Conservation (phyloP, 2,888 invertebrate species). For the Isoperla grammatica region DNA sequence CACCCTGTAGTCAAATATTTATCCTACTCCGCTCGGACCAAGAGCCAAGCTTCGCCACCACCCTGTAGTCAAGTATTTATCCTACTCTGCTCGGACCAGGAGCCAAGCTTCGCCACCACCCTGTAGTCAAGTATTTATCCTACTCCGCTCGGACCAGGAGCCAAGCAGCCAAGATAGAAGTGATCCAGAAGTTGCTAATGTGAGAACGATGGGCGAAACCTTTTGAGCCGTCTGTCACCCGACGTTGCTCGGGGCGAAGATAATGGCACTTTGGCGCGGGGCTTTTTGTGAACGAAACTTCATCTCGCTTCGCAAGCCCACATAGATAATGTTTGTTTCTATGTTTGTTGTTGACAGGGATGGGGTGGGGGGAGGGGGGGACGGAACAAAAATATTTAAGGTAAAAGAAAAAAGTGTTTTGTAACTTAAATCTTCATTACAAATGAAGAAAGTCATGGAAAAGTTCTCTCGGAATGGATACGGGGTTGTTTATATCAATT, state of each 20-base stretch:
- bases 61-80: too few relatives aligned
- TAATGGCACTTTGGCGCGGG: conserved; percentile 24
- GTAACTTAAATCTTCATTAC: conserved; percentile 10
- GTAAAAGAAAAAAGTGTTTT: not conserved
- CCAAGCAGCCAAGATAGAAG: conserved; percentile 4
- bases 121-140: too few relatives aligned
- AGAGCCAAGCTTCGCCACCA: too few relatives aligned
- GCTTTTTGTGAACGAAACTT: conserved; percentile 12
- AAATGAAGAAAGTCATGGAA: conserved; percentile 1
- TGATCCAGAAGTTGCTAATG: conserved; percentile 25
- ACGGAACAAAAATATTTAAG: not conserved
- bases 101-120: too few relatives aligned
- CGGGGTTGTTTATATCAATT: too few relatives aligned
- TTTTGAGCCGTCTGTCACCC: conserved; percentile 22
- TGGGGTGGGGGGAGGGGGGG: not conserved
- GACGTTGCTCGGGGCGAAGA: conserved; percentile 16
- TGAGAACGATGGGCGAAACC: conserved; percentile 24
- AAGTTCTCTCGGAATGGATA: too few relatives aligned
- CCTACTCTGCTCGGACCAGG: too few relatives aligned
- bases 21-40: too few relatives aligned
- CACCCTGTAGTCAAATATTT: too few relatives aligned
- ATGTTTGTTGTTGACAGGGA: conserved; percentile 9
- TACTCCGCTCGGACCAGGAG: too few relatives aligned
- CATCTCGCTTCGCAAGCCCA: not conserved
- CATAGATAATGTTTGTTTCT: conserved; percentile 12